Evolutionary conservation across 2,888 invertebrate species (phyloP).

Genomic region (Meiosimyza platycephala): DNA sequence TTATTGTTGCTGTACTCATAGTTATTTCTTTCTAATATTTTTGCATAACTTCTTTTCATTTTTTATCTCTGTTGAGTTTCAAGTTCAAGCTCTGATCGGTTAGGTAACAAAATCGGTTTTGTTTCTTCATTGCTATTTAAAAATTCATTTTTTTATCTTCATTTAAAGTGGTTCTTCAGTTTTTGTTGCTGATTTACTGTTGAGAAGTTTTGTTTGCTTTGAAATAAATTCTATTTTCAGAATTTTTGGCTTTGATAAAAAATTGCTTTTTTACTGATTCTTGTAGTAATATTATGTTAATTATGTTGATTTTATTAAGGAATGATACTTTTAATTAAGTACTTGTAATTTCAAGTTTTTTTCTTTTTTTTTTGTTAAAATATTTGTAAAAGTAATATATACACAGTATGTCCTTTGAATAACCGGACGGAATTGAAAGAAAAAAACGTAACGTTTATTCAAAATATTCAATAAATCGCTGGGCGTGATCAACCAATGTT

Average conservation of each 20-base stretch:
- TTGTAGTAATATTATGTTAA: neutral
- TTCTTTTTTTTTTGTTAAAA: neutral
- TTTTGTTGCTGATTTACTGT: neutral
- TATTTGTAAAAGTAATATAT: too few relatives aligned
- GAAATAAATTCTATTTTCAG: conserved; percentile 15
- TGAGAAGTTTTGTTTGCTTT: neutral
- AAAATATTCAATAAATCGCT: too few relatives aligned
- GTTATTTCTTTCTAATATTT: conserved; percentile 1
- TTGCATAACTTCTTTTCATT: conserved; percentile 17
- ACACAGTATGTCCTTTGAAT: too few relatives aligned
- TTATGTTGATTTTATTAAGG: neutral
- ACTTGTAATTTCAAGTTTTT: neutral
- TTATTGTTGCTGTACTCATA: conserved; percentile 5
- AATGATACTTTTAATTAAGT: neutral
- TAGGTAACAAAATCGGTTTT: neutral
- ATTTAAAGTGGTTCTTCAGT: conserved; percentile 13
- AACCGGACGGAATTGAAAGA: too few relatives aligned
- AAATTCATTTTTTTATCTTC: neutral
- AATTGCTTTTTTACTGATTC: neutral
- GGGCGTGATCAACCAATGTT: too few relatives aligned
- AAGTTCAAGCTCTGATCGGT: conserved; percentile 29
- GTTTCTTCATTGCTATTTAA: neutral
- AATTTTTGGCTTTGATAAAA: neutral
- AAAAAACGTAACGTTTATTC: too few relatives aligned
- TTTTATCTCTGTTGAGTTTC: conserved; percentile 13